Evolutionary conservation across 2,888 invertebrate species (phyloP).

Genomic region (Archips xylosteana): DNA sequence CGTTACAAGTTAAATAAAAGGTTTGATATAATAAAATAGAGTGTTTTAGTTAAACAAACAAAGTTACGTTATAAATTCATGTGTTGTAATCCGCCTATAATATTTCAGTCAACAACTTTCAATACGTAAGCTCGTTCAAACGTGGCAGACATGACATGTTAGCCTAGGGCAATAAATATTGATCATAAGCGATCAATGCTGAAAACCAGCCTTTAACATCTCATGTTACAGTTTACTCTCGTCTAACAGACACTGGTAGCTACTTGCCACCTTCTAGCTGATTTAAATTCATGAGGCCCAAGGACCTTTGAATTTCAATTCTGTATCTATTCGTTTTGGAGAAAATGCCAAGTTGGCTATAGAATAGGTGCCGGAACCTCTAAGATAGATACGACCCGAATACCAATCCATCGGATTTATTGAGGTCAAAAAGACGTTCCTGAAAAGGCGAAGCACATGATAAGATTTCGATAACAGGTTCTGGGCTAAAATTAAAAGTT

Average conservation of each 20-base stretch:
- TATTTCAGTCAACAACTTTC: constrained; percentile 24
- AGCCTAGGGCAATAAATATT: constrained; percentile 37
- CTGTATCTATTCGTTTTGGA: constrained; percentile 5
- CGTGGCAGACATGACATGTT: constrained; percentile 31
- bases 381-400: constrained; percentile 1
- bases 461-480: constrained; percentile 3
- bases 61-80: not conserved
- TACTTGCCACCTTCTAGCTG: constrained; percentile 6
- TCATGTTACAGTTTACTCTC: constrained; percentile 15
- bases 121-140: constrained; percentile 27
- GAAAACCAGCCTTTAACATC: constrained; percentile 13
- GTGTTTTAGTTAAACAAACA: not conserved
- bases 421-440: constrained; percentile 9
- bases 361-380: not conserved
- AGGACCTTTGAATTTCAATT: constrained; percentile 33
- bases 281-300: constrained; percentile 34
- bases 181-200: constrained; percentile 16
- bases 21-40: not conserved
- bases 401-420: constrained; percentile 9
- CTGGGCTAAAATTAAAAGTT: constrained; percentile 2
- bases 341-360: not conserved
- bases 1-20: too few species aligned
- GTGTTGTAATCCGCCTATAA: constrained; percentile 5
- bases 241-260: not conserved
- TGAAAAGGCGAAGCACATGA: not conserved